Base-by-base conservation (phyloP, 2,113 vertebrate genomes). In the Podarcis cretensis region DNA sequence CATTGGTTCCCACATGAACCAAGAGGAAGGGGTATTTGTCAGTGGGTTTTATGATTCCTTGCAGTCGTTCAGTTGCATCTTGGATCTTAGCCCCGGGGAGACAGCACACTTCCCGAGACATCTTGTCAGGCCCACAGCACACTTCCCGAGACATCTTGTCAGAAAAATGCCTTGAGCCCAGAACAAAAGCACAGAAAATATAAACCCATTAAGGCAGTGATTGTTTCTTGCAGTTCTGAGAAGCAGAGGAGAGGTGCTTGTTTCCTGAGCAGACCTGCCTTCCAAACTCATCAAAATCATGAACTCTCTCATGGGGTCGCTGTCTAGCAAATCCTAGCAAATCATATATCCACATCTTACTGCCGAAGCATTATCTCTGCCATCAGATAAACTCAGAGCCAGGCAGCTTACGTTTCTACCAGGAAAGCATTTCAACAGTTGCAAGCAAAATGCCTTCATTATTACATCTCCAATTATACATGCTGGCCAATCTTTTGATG, bases 281-380 rank as follows among this genome's bases (percentile, higher is more conserved):
- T 86, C 84, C 73, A 86, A 78, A 86, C 84, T 66, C 84, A 86
- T 86, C 84, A 86, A 76, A 77, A 40, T 77, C 59, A 86, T 65
- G 74, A 86, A 86, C 84, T 86, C 35, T 21, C 75, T 86, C 57
- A 27, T 16, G 35, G 77, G 84, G 84, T 78, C 74, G 77, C 84
- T 66, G 57, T 86, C 84, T 86, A 78, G 48, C 48, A 54, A 86
- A 86, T 86, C 84, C 84, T 10, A 43, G 57, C 2, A 74, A 43
- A 77, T 86, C 84, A n/a, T 40, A 86, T 37, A 78, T 86, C 84
- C 84, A 65, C 74, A 86, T 77, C 84, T 86, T 86, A 86, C 77
- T 77, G 84, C 84, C 21, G 35, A 86, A 86, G 75, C 59, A 78
- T 86, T 86, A 86, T 85, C 84, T 77, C 84, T 77, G 25, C 54